phyloP scores from a whole-genome alignment of 2,888 invertebrate genomes.

The Pandemis corylana region DNA sequence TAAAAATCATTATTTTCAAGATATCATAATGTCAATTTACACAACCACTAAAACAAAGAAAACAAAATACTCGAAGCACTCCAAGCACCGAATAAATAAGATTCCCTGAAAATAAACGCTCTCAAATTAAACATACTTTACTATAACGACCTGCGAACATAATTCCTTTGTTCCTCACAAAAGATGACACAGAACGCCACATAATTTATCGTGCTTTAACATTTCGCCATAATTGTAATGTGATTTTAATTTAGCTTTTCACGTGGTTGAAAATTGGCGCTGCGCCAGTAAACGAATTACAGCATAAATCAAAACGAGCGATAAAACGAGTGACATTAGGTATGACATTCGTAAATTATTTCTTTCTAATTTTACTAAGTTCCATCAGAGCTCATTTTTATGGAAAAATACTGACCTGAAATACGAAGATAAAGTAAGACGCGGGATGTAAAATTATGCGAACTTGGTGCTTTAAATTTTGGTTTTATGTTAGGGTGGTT shows the following conservation, averaged over 20 bases:
- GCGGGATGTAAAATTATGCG: background rate
- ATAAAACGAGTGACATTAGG: constrained; percentile 33
- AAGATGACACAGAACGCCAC: constrained; percentile 1
- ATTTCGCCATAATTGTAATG: constrained; percentile 28
- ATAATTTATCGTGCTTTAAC: constrained; percentile 24
- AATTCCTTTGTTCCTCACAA: background rate
- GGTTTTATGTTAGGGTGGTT: no score
- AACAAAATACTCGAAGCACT: no score
- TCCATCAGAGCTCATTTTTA: constrained; percentile 13
- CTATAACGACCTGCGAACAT: background rate
- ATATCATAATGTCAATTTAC: no score
- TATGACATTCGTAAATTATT: constrained; percentile 36
- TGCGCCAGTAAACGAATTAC: constrained; percentile 24
- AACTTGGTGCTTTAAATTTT: background rate
- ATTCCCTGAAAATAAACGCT: background rate
- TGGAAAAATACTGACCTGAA: constrained; percentile 11
- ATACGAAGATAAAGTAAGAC: no score
- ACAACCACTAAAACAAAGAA: no score
- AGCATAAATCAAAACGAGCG: constrained; percentile 33
- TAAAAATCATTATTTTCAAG: no score
- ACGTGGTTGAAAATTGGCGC: constrained; percentile 25
- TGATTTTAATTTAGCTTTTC: constrained; percentile 28
- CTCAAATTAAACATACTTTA: constrained; percentile 1
- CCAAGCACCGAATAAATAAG: background rate
- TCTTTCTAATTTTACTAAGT: constrained; percentile 33